Conservation (phyloP, 2,888 invertebrate genomes). For the Tenthredo amoena region DNA sequence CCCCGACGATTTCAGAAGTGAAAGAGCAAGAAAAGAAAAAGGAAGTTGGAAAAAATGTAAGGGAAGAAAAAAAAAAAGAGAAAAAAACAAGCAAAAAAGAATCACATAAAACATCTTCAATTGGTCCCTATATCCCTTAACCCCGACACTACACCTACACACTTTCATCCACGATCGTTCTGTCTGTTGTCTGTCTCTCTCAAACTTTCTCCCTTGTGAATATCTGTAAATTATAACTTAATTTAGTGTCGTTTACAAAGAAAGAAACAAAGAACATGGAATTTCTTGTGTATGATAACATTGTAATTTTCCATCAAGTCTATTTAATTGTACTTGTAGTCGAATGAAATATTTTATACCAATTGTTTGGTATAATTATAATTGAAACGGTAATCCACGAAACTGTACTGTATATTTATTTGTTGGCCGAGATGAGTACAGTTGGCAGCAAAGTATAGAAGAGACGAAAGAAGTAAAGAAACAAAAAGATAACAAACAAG, state of each 20-base stretch:
- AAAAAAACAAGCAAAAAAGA: conserved; percentile 5
- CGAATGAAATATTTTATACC: conserved; percentile 30
- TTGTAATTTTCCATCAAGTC: conserved; percentile 42
- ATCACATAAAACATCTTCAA: not conserved
- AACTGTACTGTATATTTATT: conserved; percentile 28
- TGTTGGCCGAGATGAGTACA: conserved; percentile 36
- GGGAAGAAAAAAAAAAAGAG: not conserved
- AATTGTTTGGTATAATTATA: conserved; percentile 28
- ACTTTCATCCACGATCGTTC: conserved; percentile 6
- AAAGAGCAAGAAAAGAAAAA: conserved; percentile 18
- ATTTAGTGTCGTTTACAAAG: conserved; percentile 35
- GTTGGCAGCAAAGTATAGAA: conserved; percentile 32
- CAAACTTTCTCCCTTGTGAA: conserved; percentile 49
- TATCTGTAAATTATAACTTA: conserved; percentile 46
- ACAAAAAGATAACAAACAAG: not conserved
- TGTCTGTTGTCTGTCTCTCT: conserved; percentile 48
- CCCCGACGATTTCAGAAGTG: not conserved
- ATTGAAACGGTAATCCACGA: conserved; percentile 3
- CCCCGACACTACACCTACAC: not conserved
- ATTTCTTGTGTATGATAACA: conserved; percentile 30
- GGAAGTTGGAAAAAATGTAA: not conserved
- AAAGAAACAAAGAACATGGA: conserved; percentile 21
- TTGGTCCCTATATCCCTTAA: not conserved
- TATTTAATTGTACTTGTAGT: conserved; percentile 23
- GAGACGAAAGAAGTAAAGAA: not conserved